These are phyloP conservation scores for Parnassius mnemosyne DNA, from an alignment of 2,888 invertebrate species.

Conservation along the genomic window DNA sequence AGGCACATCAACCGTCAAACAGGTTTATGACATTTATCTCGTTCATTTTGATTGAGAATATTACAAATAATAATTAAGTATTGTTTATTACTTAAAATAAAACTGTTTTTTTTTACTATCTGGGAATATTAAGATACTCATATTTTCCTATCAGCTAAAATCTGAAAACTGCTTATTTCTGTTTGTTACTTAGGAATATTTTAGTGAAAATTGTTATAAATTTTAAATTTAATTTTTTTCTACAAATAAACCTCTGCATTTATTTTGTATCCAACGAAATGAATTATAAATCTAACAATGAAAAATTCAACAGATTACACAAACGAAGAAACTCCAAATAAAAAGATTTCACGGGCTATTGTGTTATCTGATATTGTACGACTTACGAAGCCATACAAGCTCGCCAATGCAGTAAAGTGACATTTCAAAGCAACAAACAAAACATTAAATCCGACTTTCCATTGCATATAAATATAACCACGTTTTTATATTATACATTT, in stretches of 20 bases:
- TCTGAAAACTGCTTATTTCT: too few relatives aligned
- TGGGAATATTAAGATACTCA: too few relatives aligned
- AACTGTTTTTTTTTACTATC: too few relatives aligned
- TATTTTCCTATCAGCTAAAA: too few relatives aligned
- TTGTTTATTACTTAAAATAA: too few relatives aligned
- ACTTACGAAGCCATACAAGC: slow-evolving; percentile 75
- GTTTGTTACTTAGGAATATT: too few relatives aligned
- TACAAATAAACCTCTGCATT: too few relatives aligned
- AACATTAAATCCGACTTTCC: slow-evolving; percentile 33
- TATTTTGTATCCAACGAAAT: slow-evolving; percentile 15
- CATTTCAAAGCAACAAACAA: slow-evolving; percentile 62
- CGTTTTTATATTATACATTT: slow-evolving; percentile 21
- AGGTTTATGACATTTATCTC: slow-evolving; percentile 59
- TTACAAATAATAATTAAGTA: slow-evolving; percentile 50
- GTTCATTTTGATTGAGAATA: slow-evolving; percentile 61
- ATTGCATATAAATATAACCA: slow-evolving; percentile 29
- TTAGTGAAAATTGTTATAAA: too few relatives aligned
- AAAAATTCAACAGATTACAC: slow-evolving; percentile 35
- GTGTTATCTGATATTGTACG: slow-evolving; percentile 76
- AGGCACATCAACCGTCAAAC: slow-evolving; percentile 45
- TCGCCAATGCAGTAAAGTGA: slow-evolving; percentile 66
- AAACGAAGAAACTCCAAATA: slow-evolving; percentile 50
- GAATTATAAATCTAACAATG: slow-evolving; percentile 24
- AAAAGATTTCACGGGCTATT: slow-evolving; percentile 72
- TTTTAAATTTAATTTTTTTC: too few relatives aligned